These are phyloP conservation scores for Hippocampus comes DNA, from an alignment of 2,113 vertebrate species.

Conservation along the genomic window DNA sequence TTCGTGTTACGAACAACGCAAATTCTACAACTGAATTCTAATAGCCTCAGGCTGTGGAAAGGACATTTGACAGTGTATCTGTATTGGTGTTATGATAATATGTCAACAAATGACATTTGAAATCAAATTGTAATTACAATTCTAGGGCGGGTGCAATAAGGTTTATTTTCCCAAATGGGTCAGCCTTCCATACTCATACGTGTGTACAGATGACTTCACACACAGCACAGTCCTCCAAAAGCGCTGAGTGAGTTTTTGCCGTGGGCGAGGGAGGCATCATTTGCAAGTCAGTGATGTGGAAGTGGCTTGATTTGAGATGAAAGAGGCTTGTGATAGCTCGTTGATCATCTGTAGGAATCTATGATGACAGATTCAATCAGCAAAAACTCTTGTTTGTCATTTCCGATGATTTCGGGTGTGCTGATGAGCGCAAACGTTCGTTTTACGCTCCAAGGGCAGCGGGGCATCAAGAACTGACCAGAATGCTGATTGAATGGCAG, in stretches of 20 bases:
- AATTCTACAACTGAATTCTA: too few relatives aligned
- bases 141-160: too few relatives aligned
- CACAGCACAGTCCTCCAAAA: conserved; percentile 15
- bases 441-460: conserved; percentile 10
- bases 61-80: too few relatives aligned
- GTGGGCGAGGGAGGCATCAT: conserved; percentile 31
- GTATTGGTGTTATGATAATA: too few relatives aligned
- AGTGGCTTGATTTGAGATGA: conserved; percentile 28
- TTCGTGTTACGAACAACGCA: too few relatives aligned
- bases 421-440: conserved; percentile 2
- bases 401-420: conserved; percentile 13
- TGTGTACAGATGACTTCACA: conserved; percentile 30
- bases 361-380: conserved; percentile 29
- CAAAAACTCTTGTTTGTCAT: conserved; percentile 13
- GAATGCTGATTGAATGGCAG: conserved; percentile 14
- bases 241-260: background rate
- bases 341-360: background rate
- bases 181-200: background rate
- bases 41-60: too few relatives aligned
- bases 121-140: too few relatives aligned
- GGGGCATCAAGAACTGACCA: background rate
- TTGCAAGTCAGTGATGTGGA: conserved; percentile 52
- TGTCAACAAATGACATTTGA: too few relatives aligned
- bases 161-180: too few relatives aligned
- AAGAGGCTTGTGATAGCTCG: conserved; percentile 26